phyloP scores from a whole-genome alignment of 2,113 vertebrate species.

The Eulacestoma nigropectus region DNA sequence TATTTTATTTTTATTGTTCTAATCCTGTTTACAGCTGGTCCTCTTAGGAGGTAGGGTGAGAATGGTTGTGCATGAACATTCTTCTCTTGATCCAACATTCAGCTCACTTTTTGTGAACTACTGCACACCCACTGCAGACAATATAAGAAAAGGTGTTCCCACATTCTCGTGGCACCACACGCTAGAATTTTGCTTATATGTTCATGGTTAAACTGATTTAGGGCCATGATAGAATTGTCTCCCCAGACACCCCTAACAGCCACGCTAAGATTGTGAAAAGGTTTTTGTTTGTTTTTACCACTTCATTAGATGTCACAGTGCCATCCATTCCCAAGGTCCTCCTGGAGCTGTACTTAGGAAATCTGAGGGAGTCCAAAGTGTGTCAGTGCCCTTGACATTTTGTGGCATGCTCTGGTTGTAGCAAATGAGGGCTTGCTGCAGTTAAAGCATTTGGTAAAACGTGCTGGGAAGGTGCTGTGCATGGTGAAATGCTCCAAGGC shows the following conservation, averaged over 20 bases:
- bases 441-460: neutral
- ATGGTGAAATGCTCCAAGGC: neutral
- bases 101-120: neutral
- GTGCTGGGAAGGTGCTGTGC: neutral
- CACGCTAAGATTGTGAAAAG: neutral
- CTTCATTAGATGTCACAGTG: neutral
- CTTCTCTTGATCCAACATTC: neutral
- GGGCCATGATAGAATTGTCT: neutral
- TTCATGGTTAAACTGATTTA: neutral
- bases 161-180: neutral
- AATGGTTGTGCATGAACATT: neutral
- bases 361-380: neutral
- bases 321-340: neutral
- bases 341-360: neutral
- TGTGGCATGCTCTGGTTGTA: accelerated
- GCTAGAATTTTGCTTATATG: neutral
- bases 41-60: neutral
- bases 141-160: neutral
- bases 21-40: neutral
- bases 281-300: neutral
- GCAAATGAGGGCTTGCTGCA: neutral
- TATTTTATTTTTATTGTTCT: neutral
- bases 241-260: neutral
- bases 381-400: neutral
- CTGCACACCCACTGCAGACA: neutral